Conservation (phyloP, 2,888 invertebrate species). For the Drosophila anomalata region DNA sequence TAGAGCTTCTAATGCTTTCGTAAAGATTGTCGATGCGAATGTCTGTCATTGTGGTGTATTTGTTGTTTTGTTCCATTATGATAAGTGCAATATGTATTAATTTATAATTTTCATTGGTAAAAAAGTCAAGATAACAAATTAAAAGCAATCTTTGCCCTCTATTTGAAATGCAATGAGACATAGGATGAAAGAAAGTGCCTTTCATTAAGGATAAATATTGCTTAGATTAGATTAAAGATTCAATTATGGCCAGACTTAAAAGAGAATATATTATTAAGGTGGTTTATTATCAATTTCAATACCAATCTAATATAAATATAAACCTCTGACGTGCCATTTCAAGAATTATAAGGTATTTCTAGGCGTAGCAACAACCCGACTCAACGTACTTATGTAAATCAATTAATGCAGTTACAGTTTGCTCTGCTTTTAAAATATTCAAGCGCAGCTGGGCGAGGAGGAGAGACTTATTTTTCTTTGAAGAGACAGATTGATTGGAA, state of each 20-base stretch:
- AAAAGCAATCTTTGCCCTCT: neutral
- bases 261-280: neutral
- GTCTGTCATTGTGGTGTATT: constrained; percentile 48
- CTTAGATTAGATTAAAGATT: neutral
- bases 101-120: constrained; percentile 1
- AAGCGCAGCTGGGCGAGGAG: constrained; percentile 29
- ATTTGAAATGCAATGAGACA: neutral
- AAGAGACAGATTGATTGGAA: constrained; percentile 27
- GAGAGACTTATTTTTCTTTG: constrained; percentile 4
- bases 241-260: too few relatives aligned
- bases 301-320: neutral
- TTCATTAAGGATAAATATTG: neutral
- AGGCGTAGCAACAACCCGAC: constrained; percentile 49
- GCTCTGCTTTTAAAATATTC: constrained; percentile 27
- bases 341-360: neutral
- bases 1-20: neutral
- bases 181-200: too few relatives aligned
- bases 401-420: constrained; percentile 45
- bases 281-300: neutral
- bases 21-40: constrained; percentile 43
- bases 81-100: constrained; percentile 1
- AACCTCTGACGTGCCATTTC: neutral
- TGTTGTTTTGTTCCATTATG: neutral
- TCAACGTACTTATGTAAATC: constrained; percentile 56
- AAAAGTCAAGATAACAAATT: neutral